Base-by-base conservation (phyloP, 2,113 vertebrate genomes). In the Sebastes fasciatus region DNA sequence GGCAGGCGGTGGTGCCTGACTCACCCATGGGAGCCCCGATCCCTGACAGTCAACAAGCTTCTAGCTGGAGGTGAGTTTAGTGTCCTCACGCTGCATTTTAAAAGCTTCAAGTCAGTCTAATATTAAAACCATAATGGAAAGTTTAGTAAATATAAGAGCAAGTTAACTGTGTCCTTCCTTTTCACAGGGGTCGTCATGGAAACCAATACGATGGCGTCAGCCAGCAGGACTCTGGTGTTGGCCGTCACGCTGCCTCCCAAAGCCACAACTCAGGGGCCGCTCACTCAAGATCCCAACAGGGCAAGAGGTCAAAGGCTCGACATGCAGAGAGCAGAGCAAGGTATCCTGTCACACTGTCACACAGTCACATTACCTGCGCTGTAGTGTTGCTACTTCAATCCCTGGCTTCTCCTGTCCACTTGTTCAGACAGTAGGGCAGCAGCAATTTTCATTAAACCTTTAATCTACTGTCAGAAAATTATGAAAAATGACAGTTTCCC, bases 1-100 rank as follows among this genome's bases (percentile, higher is more conserved):
- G 97, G 48, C 98, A 98, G 91, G 94, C 97, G 0, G 96, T 98
- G 87, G 96, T 98, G 78, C 96, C 97, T 0, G 96, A 98, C 81
- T 94, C 94, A 2, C 89, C 95, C 19, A 84, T 95, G 89, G 93
- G 92, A 14, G 94, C 96, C 0, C 94, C 97, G 48, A 94, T 97
- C 79, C 95, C 97, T 0, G 98, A 99, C 86, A 67, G 95, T 46
- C 98, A 99, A 83, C 97, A 97, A 21, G 57, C 96, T 8, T 82
- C 96, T 17, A 96, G 96, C 91, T 99, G 98, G 98, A 98, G 98
- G 98, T 97, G 90, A 90, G 74, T 75, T 49, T 6, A 8, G 1
- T 12, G 34, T 26, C n/a, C n/a, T 16, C 48, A 16, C 1, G 26
- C 13, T 45, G 14, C 5, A 2, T 71, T 16, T 6, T 11, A 45